Evolutionary conservation across 2,113 vertebrate genomes (phyloP).

Genomic region (Lonchura striata): DNA sequence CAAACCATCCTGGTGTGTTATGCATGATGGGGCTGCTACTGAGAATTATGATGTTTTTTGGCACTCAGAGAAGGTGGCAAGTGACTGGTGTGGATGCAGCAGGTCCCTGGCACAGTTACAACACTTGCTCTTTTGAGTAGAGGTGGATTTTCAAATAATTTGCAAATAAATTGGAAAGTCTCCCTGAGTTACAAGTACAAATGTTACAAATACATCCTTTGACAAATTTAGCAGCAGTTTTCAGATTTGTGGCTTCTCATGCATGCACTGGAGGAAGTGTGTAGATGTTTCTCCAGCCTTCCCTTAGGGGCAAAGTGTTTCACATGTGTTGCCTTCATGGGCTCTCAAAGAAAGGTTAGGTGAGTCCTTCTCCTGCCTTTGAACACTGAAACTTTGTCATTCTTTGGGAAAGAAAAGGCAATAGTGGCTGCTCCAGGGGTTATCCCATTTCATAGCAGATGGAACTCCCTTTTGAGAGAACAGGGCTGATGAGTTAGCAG

Average conservation of each 20-base stretch:
- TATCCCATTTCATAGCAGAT: neutral
- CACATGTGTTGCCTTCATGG: too few relatives aligned
- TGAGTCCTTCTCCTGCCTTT: neutral
- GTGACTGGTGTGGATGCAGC: accelerated
- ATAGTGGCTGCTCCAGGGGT: neutral
- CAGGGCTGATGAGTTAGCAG: neutral
- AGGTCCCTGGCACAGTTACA: neutral
- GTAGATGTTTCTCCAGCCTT: neutral
- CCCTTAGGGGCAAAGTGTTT: neutral
- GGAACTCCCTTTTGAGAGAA: neutral
- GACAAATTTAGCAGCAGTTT: neutral
- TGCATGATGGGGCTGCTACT: neutral
- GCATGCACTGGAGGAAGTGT: neutral
- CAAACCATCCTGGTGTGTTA: neutral
- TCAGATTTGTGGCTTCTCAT: neutral
- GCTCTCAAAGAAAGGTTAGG: neutral
- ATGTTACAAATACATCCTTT: neutral
- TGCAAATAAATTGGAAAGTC: slow-evolving; percentile 36
- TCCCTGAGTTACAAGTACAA: neutral
- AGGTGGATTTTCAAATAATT: slow-evolving; percentile 30
- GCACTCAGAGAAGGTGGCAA: neutral
- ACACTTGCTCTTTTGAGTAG: neutral
- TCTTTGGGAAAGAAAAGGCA: neutral
- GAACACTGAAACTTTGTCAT: neutral
- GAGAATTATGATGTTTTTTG: neutral